Evolutionary conservation across 2,888 invertebrate genomes (phyloP).

Genomic region (Metopia argyrocephala): DNA sequence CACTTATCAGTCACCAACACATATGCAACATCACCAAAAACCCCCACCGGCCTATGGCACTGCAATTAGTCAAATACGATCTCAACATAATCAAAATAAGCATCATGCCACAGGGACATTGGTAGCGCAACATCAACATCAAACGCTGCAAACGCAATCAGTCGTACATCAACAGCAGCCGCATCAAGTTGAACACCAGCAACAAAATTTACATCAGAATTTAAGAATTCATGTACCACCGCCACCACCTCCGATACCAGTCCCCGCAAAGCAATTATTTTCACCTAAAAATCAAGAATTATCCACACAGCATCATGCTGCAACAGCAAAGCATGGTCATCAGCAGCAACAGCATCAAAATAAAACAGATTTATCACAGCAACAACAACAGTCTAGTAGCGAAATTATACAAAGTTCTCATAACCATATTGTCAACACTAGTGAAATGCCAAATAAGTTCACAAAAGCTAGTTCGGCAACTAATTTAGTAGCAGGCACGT

Average conservation of each 20-base stretch:
- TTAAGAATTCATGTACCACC: constrained; percentile 42
- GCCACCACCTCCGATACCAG: constrained; percentile 26
- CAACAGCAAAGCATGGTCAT: constrained; percentile 24
- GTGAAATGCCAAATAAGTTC: constrained; percentile 41
- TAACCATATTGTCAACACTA: constrained; percentile 20
- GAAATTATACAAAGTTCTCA: constrained; percentile 17
- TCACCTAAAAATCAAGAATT: constrained; percentile 36
- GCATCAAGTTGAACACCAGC: constrained; percentile 23
- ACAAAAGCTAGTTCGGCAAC: constrained; percentile 23
- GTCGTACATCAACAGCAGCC: constrained; percentile 39
- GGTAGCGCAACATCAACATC: constrained; percentile 47
- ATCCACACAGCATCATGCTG: constrained; percentile 9
- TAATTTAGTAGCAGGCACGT: neutral
- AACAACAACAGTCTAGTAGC: constrained; percentile 36
- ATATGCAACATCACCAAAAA: constrained; percentile 73
- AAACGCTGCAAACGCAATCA: constrained; percentile 26
- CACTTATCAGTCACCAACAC: constrained; percentile 70
- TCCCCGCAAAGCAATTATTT: constrained; percentile 36
- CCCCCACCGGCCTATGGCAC: constrained; percentile 78
- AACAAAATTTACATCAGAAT: constrained; percentile 45
- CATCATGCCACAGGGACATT: constrained; percentile 52
- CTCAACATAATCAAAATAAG: constrained; percentile 78
- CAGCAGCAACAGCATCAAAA: constrained; percentile 34
- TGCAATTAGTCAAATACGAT: constrained; percentile 78
- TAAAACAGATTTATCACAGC: constrained; percentile 29